Evolutionary conservation across 2,797 vertebrate genomes (phyloP), one percentile per base, ranked within the genome.

Genomic region (Myoxocephalus aenaeus): DNA sequence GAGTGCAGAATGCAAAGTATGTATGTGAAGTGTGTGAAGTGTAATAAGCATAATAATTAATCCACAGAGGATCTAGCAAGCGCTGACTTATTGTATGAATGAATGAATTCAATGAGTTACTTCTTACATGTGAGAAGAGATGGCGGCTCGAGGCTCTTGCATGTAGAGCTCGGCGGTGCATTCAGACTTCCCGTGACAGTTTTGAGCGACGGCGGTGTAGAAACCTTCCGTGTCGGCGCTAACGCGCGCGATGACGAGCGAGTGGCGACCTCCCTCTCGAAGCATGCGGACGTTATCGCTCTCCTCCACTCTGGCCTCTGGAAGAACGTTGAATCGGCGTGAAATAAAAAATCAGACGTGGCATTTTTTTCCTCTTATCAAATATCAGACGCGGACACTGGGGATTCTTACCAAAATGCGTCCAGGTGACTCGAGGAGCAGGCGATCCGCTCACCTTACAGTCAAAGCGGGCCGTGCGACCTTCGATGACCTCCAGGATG

Each of bases 381-480:
- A 44, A 57, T 57, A 5, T 62, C 11, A 27, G 13, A 56, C 9
- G 4, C 0, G 1, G 12, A 13, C 5, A 4, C 13, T 3, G 20
- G 13, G 51, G 74, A 50, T 62, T 77, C 91, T 94, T 95, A 99
- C 98, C 97, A 62, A 97, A 98, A 62, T 97, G 97, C 72, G 92
- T 97, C 98, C 98, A 99, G 70, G 94, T 95, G 82, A 99, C 90
- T 0, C 78, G 80, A 0, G 97, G 97, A 0, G 96, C 86, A 0
- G 98, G 98, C 2, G 93, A 96, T 29, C 98, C 98, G 18, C 98
- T 99, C 93, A 99, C 96, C 94, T 98, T 99, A 80, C 97, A 98
- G 94, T 98, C 96, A 4, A 99, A 96, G 22, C 94, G 96, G 0
- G 97, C 97, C 0, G 93, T 94, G 2, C 97, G 96, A 38, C 98